A percentile compares a stretch with the other conserved stretches of the same genome.
Evolutionary conservation across 1,140 invertebrate species (phyloP).

Genomic region (Coelopa frigida): DNA sequence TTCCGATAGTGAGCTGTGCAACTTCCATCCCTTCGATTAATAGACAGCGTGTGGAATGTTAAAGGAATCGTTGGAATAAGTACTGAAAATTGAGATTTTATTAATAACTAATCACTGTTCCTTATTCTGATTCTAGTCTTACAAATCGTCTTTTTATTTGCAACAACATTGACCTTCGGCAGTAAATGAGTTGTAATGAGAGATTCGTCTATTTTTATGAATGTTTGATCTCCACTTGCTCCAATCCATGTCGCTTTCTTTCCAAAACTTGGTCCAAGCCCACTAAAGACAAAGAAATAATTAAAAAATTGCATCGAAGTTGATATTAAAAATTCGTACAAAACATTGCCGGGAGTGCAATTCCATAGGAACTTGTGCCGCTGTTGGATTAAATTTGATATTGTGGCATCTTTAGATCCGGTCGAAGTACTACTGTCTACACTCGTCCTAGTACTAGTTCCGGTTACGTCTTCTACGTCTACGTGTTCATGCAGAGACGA

Average conservation of each 20-base stretch:
- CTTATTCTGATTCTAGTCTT: conserved; percentile 32
- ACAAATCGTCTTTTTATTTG: conserved; percentile 81
- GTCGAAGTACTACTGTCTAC: conserved; percentile 26
- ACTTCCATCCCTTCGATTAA: conserved; percentile 73
- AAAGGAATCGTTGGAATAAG: conserved; percentile 36
- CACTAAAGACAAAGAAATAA: conserved; percentile 20
- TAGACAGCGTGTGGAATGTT: conserved; percentile 68
- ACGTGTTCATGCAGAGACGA: conserved; percentile 14
- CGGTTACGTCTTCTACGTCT: conserved; percentile 4
- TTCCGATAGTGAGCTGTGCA: conserved; percentile 69
- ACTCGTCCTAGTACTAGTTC: conserved; percentile 10
- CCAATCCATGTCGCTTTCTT: conserved; percentile 88
- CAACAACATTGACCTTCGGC: conserved; percentile 77
- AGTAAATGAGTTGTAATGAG: conserved; percentile 84
- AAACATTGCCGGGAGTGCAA: conserved; percentile 70
- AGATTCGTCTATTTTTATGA: conserved; percentile 86
- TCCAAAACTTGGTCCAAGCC: conserved; percentile 67
- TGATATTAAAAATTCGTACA: conserved; percentile 36
- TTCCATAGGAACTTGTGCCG: conserved; percentile 61
- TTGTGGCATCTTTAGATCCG: conserved; percentile 20
- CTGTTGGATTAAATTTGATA: conserved; percentile 22
- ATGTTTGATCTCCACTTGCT: conserved; percentile 91
- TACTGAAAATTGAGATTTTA: conserved; percentile 16
- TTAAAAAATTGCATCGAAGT: not conserved
- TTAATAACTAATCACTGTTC: not conserved